Conservation (phyloP, 30 jellyfish, hydroid and myxozoan genomes). For the Pseudorhiza aurosa region DNA sequence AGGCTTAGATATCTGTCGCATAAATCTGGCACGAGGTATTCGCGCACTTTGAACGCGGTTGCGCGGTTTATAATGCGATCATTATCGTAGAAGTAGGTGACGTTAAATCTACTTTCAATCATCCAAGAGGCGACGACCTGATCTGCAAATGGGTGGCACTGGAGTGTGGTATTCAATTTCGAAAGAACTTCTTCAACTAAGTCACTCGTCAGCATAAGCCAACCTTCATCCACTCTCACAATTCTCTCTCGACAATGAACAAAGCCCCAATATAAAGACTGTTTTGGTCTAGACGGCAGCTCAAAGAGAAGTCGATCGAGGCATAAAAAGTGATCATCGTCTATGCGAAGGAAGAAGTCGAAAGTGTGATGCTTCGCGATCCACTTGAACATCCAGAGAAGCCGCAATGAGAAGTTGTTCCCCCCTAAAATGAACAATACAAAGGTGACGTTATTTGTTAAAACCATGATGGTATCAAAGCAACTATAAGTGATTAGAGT, state of each 20-base stretch:
- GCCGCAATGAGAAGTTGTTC: conserved; percentile 76
- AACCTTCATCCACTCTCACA: conserved; percentile 95
- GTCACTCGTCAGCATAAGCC: conserved; percentile 85
- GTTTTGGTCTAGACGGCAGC: conserved; percentile 79
- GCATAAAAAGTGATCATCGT: conserved; percentile 91
- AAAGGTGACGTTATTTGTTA: too few relatives aligned
- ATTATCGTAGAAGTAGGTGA: conserved; percentile 84
- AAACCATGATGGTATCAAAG: too few relatives aligned
- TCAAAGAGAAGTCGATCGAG: conserved; percentile 78
- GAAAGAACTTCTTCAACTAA: conserved; percentile 71
- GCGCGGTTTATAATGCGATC: conserved; percentile 82
- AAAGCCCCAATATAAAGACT: conserved; percentile 91
- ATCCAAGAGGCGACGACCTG: conserved; percentile 97
- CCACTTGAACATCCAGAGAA: conserved; percentile 93
- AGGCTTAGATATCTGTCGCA: conserved; percentile 73
- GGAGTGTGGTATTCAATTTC: conserved; percentile 68
- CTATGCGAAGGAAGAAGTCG: conserved; percentile 85
- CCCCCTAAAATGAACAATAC: conserved; percentile 77
- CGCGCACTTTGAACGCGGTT: conserved; percentile 40
- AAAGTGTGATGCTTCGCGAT: conserved; percentile 45
- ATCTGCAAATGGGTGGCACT: conserved; percentile 96
- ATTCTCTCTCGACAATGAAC: conserved; percentile 77
- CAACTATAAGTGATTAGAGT: too few relatives aligned
- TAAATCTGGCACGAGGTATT: conserved; percentile 39
- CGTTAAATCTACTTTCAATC: conserved; percentile 54